Evolutionary conservation across 2,113 vertebrate species (phyloP).

Genomic region (Gymnobelideus leadbeateri): DNA sequence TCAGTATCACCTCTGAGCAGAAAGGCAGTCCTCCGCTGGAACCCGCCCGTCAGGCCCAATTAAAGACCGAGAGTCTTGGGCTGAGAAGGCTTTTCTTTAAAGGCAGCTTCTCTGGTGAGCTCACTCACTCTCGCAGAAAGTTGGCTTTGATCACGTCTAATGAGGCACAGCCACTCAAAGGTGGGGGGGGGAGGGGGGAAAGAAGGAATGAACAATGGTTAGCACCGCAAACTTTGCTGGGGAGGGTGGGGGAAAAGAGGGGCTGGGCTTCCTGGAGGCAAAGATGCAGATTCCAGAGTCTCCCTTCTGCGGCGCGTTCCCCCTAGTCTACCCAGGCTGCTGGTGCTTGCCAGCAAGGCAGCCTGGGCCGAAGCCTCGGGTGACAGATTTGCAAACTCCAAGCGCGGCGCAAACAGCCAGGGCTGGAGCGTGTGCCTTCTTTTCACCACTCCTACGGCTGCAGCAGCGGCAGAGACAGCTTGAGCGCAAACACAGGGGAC

Average conservation of each 20-base stretch:
- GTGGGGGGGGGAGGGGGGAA: slow-evolving; percentile 10
- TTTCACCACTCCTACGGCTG: slow-evolving; percentile 57
- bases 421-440: slow-evolving; percentile 56
- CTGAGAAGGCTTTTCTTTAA: not conserved
- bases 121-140: slow-evolving; percentile 21
- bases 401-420: slow-evolving; percentile 55
- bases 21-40: not conserved
- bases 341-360: slow-evolving; percentile 67
- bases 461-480: slow-evolving; percentile 57
- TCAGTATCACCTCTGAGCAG: slow-evolving; percentile 71
- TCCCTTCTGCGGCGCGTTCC: not conserved
- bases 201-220: slow-evolving; percentile 32
- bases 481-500: slow-evolving; percentile 60
- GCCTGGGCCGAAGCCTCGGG: slow-evolving; percentile 55
- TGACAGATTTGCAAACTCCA: slow-evolving; percentile 68
- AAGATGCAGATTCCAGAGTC: slow-evolving; percentile 25
- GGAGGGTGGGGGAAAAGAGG: not conserved
- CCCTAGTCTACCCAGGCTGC: not conserved
- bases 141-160: slow-evolving; percentile 56
- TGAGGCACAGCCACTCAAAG: slow-evolving; percentile 37
- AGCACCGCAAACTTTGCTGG: not conserved
- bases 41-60: not conserved
- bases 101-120: not conserved
- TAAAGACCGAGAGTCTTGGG: too few species aligned
- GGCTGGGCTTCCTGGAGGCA: not conserved